Base-by-base conservation (phyloP, 2,888 invertebrate species). In the Toxonevra muliebris region DNA sequence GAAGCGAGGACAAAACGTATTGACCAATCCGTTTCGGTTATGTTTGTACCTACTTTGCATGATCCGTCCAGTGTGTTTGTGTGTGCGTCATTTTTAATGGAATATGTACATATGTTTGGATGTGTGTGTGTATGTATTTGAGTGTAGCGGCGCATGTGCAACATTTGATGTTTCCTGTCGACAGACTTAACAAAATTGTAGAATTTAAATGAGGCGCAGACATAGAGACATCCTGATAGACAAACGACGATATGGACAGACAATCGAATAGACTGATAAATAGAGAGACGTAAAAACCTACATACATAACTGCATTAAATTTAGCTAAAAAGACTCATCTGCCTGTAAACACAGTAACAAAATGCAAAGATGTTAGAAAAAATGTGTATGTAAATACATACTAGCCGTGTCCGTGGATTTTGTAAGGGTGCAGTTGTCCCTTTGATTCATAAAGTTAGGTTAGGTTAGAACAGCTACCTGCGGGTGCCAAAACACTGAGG, bases 121-220 rank as follows among this genome's bases (percentile, higher is more conserved):
- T 4, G 30, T 30, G 30, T 30, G 30, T 30, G 30, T 30, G 30
- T 30, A 4, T 30, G 30, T 30, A 30, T 7, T 30, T 30, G 30
- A 30, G 30, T 30, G 30, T 30, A 30, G 30, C 30, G 30, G 30
- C 13, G 19, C 53, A 53, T 59, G 50, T 53, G 59, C 52, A 19
- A 19, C 65, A 53, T n/a, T 52, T 68, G 68, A 70, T 60, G 70
- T 55, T 70, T 63, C 70, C 70, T 70, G 70, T 68, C 68, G 70
- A 66, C 70, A 68, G 66, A 59, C 60, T 42, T 48, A 57, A 48
- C 54, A 30, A 67, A 61, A 58, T 58, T 53, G 52, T 66, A 59
- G 55, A 69, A 30, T 53, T 15, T 55, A 61, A 65, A 68, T 53
- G 55, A 66, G 59, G 58, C 59, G 19, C 48, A 48, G n/a, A 30